phyloP scores from a whole-genome alignment of 2,888 invertebrate species.

The Leucoptera coffeella region DNA sequence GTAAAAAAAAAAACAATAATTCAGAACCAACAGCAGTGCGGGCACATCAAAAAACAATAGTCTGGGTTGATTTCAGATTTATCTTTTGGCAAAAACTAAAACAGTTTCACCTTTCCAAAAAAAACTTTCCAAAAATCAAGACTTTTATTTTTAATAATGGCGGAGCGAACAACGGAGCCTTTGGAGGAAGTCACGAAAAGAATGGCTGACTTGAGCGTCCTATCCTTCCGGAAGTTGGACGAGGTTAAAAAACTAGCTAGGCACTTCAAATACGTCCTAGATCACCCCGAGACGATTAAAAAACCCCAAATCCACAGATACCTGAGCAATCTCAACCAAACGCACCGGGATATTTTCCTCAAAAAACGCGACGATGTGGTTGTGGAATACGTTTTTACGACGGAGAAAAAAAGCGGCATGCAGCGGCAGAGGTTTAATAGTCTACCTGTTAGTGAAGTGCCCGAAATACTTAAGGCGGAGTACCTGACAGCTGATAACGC shows the following conservation, averaged over 20 bases:
- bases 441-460: constrained; percentile 37
- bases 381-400: constrained; percentile 41
- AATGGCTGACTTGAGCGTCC: constrained; percentile 22
- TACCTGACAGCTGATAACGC: constrained; percentile 21
- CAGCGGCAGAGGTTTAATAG: constrained; percentile 42
- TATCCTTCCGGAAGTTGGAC: constrained; percentile 33
- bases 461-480: constrained; percentile 34
- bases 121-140: no score
- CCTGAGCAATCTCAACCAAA: constrained; percentile 20
- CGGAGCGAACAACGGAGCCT: no score
- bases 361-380: constrained; percentile 30
- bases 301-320: constrained; percentile 20
- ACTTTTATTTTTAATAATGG: no score
- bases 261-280: constrained; percentile 26
- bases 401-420: constrained; percentile 36
- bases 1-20: no score
- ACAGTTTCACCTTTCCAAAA: no score
- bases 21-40: no score
- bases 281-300: constrained; percentile 24
- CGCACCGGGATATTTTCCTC: constrained; percentile 24
- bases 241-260: constrained; percentile 30
- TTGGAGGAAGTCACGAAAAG: constrained; percentile 15
- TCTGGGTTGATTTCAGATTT: no score
- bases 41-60: no score
- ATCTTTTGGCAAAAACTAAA: no score